Conservation (phyloP, 2,113 vertebrate genomes). For the Hyperopisus bebe region DNA sequence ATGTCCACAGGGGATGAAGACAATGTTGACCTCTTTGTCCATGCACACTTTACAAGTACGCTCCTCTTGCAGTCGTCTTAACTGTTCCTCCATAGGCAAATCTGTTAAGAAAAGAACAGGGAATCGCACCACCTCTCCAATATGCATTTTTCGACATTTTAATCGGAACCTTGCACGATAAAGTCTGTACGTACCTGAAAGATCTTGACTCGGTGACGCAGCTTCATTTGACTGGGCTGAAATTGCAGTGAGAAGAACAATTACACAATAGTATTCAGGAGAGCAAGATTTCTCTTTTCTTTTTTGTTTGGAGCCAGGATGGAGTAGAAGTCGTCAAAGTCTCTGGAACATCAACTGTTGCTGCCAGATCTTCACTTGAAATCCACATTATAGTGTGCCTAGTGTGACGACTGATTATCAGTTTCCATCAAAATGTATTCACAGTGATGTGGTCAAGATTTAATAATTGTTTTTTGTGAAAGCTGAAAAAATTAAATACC, state of each 20-base stretch:
- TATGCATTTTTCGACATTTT: not conserved
- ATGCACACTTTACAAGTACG: slow-evolving; percentile 80
- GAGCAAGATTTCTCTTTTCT: slow-evolving; percentile 15
- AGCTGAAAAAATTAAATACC: slow-evolving; percentile 59
- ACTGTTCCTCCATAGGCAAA: slow-evolving; percentile 70
- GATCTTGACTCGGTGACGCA: slow-evolving; percentile 80
- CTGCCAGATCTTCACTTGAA: slow-evolving; percentile 13
- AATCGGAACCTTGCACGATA: not conserved
- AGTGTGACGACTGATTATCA: not conserved
- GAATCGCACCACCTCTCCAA: not conserved
- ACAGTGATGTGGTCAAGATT: slow-evolving; percentile 30
- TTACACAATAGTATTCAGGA: slow-evolving; percentile 38
- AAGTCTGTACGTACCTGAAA: slow-evolving; percentile 73
- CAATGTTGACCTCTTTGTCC: slow-evolving; percentile 76
- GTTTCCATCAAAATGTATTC: slow-evolving; percentile 21
- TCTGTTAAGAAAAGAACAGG: slow-evolving; percentile 45
- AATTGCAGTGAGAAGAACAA: slow-evolving; percentile 48
- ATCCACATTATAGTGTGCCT: slow-evolving; percentile 31
- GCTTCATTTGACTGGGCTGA: slow-evolving; percentile 87
- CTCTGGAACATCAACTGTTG: slow-evolving; percentile 21
- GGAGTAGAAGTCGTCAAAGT: not conserved
- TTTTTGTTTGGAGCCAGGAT: slow-evolving; percentile 16
- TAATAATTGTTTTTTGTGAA: slow-evolving; percentile 11
- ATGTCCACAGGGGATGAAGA: slow-evolving; percentile 78
- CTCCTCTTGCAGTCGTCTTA: slow-evolving; percentile 72